Conservation (phyloP, 2,797 vertebrate species). For the Coregonus ussuriensis region DNA sequence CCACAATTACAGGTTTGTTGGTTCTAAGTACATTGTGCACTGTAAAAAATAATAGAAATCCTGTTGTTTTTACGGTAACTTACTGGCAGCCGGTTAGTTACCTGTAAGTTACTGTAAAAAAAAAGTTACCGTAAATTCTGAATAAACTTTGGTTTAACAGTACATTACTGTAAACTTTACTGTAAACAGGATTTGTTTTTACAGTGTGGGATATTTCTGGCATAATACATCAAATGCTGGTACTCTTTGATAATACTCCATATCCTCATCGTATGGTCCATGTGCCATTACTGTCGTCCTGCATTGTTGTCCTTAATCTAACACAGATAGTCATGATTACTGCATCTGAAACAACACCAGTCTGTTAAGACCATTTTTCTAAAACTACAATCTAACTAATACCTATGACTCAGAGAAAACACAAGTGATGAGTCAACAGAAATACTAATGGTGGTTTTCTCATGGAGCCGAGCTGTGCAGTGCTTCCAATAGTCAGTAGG, state of each 20-base stretch:
- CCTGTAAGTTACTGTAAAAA: too few relatives aligned
- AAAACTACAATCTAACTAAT: conserved; percentile 51
- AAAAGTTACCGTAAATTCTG: too few relatives aligned
- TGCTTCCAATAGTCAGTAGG: conserved; percentile 88
- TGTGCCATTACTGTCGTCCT: conserved; percentile 44
- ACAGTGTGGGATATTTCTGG: conserved; percentile 35
- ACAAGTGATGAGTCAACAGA: conserved; percentile 66
- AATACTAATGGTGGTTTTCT: conserved; percentile 65
- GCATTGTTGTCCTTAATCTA: conserved; percentile 36
- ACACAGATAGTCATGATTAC: conserved; percentile 36
- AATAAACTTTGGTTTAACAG: too few relatives aligned
- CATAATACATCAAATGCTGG: conserved; percentile 29
- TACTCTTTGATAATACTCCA: conserved; percentile 51
- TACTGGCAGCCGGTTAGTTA: too few relatives aligned
- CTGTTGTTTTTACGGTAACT: too few relatives aligned
- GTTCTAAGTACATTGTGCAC: too few relatives aligned
- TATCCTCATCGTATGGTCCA: conserved; percentile 39
- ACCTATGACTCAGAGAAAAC: conserved; percentile 65
- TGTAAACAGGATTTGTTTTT: conserved; percentile 26
- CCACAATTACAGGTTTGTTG: too few relatives aligned
- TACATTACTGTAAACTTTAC: not conserved
- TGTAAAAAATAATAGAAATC: too few relatives aligned
- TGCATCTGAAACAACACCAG: conserved; percentile 41
- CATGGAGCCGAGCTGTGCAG: conserved; percentile 68
- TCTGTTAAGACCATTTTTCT: conserved; percentile 56